Conservation (phyloP, 2,888 invertebrate species). For the Habroteleia sp. region DNA sequence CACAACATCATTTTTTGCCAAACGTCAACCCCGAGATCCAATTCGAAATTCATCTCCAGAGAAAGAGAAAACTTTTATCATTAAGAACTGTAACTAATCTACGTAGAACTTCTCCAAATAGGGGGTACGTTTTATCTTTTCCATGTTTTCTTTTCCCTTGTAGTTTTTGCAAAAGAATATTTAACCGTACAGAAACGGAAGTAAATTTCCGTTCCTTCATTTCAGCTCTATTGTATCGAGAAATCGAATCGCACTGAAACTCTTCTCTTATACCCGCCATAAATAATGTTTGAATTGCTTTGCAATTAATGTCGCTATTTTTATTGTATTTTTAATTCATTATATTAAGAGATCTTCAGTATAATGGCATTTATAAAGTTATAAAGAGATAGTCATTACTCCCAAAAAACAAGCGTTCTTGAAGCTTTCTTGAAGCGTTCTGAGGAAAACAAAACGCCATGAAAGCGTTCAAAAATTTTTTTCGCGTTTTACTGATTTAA, state of each 20-base stretch:
- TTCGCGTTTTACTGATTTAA: too few relatives aligned
- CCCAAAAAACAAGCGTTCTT: too few relatives aligned
- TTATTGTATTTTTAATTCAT: slow-evolving; percentile 48
- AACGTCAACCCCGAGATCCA: slow-evolving; percentile 21
- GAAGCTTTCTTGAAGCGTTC: too few relatives aligned
- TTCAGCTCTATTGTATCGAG: slow-evolving; percentile 32
- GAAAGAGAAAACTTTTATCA: slow-evolving; percentile 35
- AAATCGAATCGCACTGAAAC: slow-evolving; percentile 28
- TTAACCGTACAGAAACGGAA: slow-evolving; percentile 26
- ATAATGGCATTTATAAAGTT: too few relatives aligned
- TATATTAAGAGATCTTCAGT: slow-evolving; percentile 38
- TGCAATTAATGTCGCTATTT: slow-evolving; percentile 47
- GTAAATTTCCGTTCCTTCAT: slow-evolving; percentile 35
- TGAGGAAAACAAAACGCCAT: too few relatives aligned
- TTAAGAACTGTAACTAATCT: slow-evolving; percentile 30
- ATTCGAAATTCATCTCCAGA: slow-evolving; percentile 29
- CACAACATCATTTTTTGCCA: slow-evolving; percentile 21
- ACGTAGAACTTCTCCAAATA: slow-evolving; percentile 10
- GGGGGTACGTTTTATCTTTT: background rate
- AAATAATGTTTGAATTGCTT: slow-evolving; percentile 26
- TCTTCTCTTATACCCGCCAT: background rate
- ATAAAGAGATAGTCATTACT: too few relatives aligned
- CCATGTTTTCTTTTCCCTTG: background rate
- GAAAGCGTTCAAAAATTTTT: too few relatives aligned
- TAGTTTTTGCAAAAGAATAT: slow-evolving; percentile 22